These are phyloP conservation scores for Cygnus buccinator DNA, from an alignment of 2,113 vertebrate genomes.

Conservation along the genomic window DNA sequence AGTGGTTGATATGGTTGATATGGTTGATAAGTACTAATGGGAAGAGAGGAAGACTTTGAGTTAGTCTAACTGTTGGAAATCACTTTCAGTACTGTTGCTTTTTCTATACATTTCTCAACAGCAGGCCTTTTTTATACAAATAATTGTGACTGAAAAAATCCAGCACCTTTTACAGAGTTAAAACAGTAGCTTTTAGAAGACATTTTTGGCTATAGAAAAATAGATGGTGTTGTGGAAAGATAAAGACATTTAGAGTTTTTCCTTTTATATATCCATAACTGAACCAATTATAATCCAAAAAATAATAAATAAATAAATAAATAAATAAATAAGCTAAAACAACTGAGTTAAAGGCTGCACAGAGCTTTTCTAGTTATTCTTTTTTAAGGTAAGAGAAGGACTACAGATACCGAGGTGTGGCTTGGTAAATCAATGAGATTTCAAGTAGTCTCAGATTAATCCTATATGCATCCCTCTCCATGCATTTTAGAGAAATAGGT, in stretches of 20 bases:
- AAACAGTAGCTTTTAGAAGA: neutral
- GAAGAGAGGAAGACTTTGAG: neutral
- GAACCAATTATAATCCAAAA: neutral
- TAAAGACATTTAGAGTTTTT: neutral
- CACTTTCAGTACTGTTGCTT: neutral
- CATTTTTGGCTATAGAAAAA: neutral
- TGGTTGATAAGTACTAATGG: neutral
- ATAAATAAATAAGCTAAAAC: neutral
- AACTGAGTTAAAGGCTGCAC: neutral
- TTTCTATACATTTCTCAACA: neutral
- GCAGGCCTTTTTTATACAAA: neutral
- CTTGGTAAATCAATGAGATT: neutral
- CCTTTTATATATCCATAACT: neutral
- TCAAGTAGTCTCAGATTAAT: neutral
- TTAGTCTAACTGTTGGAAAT: neutral
- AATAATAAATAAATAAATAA: no score
- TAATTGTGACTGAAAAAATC: neutral
- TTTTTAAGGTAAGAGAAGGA: neutral
- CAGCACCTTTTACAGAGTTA: neutral
- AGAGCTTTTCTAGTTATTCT: neutral
- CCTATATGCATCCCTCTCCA: accelerated
- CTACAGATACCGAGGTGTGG: neutral
- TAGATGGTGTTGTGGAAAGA: neutral
- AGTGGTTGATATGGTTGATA: no score
- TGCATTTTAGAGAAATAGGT: neutral